Conservation (phyloP, 1,140 invertebrate genomes). For the Leguminivora glycinivorella region DNA sequence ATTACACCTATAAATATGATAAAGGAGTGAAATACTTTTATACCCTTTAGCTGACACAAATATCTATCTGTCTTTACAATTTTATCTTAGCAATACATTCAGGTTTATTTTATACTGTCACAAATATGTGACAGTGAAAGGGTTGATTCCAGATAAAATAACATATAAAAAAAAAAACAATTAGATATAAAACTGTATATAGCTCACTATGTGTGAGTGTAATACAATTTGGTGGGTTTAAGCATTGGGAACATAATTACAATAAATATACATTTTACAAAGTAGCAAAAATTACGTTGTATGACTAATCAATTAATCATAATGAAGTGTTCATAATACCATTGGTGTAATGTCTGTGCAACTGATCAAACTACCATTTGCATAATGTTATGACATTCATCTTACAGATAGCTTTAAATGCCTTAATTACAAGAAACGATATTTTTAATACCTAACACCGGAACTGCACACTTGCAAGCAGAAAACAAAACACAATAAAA, state of each 20-base stretch:
- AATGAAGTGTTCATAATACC: neutral
- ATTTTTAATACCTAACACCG: neutral
- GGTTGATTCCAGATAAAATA: neutral
- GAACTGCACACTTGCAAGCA: neutral
- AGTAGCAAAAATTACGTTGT: neutral
- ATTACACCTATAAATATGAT: constrained; percentile 35
- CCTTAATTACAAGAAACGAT: neutral
- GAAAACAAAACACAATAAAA: neutral
- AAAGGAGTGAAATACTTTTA: constrained; percentile 9
- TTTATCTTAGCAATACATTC: neutral
- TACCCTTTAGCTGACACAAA: neutral
- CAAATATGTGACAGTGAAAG: neutral
- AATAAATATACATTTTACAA: neutral
- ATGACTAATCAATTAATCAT: no score
- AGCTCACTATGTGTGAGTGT: no score
- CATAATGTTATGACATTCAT: neutral
- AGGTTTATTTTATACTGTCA: constrained; percentile 4
- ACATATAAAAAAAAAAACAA: neutral
- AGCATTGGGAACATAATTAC: neutral
- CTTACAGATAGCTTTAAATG: neutral
- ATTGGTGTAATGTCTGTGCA: neutral
- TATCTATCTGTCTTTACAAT: neutral
- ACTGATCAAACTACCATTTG: neutral
- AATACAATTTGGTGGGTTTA: neutral
- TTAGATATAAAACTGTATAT: neutral